Conservation (phyloP, 2,113 vertebrate genomes). For the Myrmecophaga tridactyla region DNA sequence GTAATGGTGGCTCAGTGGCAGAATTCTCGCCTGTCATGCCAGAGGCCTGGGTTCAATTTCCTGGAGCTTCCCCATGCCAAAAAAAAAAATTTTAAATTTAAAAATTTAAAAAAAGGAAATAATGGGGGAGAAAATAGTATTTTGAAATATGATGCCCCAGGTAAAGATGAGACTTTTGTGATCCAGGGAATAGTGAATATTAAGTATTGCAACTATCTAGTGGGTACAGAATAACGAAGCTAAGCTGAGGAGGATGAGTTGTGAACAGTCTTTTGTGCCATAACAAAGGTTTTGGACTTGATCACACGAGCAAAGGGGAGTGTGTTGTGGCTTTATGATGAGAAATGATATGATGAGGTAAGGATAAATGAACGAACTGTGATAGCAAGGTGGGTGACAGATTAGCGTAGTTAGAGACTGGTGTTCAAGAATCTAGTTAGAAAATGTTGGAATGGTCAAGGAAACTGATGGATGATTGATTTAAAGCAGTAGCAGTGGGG, state of each 20-base stretch:
- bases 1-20: too few relatives aligned
- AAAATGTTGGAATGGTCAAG: not conserved
- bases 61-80: too few relatives aligned
- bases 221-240: not conserved
- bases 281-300: not conserved
- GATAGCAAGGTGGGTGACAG: not conserved
- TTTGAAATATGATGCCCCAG: not conserved
- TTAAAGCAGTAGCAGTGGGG: not conserved
- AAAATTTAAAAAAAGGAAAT: not conserved
- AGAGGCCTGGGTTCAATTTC: too few relatives aligned
- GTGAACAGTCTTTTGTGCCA: not conserved
- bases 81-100: too few relatives aligned
- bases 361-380: not conserved
- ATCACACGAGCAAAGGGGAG: not conserved
- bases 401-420: not conserved
- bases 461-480: not conserved
- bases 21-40: too few relatives aligned
- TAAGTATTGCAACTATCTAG: not conserved
- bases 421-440: not conserved
- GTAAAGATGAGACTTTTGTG: not conserved
- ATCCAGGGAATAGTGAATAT: not conserved
- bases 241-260: not conserved
- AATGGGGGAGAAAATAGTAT: not conserved
- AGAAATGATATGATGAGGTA: not conserved
- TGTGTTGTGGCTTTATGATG: not conserved